Percentiles rank a stretch among this genome's conserved stretches.
Evolutionary conservation across 2,113 vertebrate genomes (phyloP).

Genomic region (Poicephalus meyeri): DNA sequence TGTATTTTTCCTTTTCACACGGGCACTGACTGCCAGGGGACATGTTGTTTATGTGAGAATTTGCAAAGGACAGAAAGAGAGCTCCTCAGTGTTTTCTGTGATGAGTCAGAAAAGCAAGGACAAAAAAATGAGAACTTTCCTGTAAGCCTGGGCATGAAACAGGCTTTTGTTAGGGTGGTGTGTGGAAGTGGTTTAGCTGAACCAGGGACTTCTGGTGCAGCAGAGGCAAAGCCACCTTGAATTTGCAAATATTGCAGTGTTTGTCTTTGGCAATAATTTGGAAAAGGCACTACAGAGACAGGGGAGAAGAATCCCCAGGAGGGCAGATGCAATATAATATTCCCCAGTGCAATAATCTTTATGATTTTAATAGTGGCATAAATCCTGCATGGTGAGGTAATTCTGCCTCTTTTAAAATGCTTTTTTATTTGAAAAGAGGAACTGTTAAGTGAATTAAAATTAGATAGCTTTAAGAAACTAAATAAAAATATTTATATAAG

Average conservation of each 20-base stretch:
- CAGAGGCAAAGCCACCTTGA: background rate
- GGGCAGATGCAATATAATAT: background rate
- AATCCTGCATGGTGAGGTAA: background rate
- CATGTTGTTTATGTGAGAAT: background rate
- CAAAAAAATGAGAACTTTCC: background rate
- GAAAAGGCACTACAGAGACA: background rate
- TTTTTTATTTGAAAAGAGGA: slow-evolving; percentile 1
- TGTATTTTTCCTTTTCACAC: background rate
- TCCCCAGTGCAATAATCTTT: background rate
- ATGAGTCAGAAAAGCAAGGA: background rate
- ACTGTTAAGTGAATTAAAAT: background rate
- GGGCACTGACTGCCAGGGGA: background rate
- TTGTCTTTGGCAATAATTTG: slow-evolving; percentile 18
- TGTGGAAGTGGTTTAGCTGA: background rate
- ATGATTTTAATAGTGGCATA: background rate
- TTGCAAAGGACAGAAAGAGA: background rate
- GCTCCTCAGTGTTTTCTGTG: background rate
- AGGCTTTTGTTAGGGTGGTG: background rate
- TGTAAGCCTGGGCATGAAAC: background rate
- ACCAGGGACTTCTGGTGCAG: background rate
- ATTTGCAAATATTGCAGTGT: slow-evolving; percentile 1
- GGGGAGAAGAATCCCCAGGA: background rate
- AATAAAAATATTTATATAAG: background rate
- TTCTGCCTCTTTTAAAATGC: background rate
- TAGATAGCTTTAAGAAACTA: background rate